A percentile compares a stretch with the other conserved stretches of the same genome.
Conservation (phyloP, 2,888 invertebrate species). For the Synanthedon andrenaeformis region DNA sequence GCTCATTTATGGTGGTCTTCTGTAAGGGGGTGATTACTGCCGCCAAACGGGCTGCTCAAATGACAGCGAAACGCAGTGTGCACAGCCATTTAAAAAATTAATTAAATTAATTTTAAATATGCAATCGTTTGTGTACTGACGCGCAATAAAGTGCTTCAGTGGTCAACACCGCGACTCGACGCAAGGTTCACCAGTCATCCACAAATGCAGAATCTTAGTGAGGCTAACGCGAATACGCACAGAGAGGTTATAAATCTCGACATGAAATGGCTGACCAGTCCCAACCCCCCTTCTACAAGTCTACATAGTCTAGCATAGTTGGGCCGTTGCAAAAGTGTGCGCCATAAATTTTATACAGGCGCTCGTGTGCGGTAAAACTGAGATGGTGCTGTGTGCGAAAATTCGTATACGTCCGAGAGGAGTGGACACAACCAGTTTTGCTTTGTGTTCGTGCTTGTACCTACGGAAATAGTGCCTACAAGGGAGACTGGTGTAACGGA, state of each 20-base stretch:
- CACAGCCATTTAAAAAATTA: too few species aligned
- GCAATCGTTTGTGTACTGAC: background rate
- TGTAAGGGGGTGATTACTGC: too few species aligned
- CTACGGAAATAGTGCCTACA: constrained; percentile 38
- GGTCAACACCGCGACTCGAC: too few species aligned
- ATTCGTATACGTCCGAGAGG: constrained; percentile 53
- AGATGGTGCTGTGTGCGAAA: constrained; percentile 51
- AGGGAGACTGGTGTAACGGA: constrained; percentile 27
- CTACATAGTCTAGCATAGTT: constrained; percentile 52
- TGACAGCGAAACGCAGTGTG: too few species aligned
- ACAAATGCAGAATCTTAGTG: constrained; percentile 40
- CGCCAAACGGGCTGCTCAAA: too few species aligned
- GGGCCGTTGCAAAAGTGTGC: constrained; percentile 62
- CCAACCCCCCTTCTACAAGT: constrained; percentile 28
- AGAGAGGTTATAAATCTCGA: constrained; percentile 65
- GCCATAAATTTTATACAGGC: constrained; percentile 67
- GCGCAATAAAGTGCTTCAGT: background rate
- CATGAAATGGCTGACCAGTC: constrained; percentile 67
- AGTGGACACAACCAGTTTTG: constrained; percentile 57
- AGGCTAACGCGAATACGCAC: constrained; percentile 48
- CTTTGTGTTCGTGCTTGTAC: constrained; percentile 51
- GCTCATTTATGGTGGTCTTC: too few species aligned
- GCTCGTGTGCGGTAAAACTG: constrained; percentile 64
- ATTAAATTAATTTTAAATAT: too few species aligned
- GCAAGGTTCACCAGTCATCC: constrained; percentile 1